Evolutionary conservation across 2,888 invertebrate genomes (phyloP), one percentile per base, ranked within the genome.

Genomic region (Leucophora obtusa): DNA sequence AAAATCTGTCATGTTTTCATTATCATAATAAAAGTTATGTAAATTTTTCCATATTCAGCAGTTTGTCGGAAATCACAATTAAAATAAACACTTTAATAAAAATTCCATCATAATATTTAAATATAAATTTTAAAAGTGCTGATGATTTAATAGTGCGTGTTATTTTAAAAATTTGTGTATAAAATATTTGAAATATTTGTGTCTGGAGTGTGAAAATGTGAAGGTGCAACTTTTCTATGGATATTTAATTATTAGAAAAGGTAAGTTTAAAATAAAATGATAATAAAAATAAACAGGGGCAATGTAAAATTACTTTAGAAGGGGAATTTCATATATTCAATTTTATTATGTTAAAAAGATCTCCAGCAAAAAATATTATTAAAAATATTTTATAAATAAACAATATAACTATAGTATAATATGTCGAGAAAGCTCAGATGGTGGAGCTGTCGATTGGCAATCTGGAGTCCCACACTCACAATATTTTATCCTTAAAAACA

Each of bases 1-100:
- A 38, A 10, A 11, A 28, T 28, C 28, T 47, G 43, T 47, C 43
- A 47, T 47, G n/a, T n/a, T 11, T 47, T 47, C n/a, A n/a, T 47
- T n/a, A 47, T 47, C 3, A n/a, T 47, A 47, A 47, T 47, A 47
- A 47, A n/a, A n/a, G 43, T 47, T 47, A 47, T 14, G 2, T 47
- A 47, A 47, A n/a, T 47, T 8, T 50, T 70, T 47, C 18, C 7
- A 28, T 28, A 28, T 28, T 24, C 43, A 38, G 17, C 21, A 62
- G 47, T 63, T 5, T 47, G 59, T 24, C 71, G 77, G 71, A 71
- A 71, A 66, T 66, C 21, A 60, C 53, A 58, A 60, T 77, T 71
- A 10, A 53, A 24, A 15, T 21, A 70, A 17, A 35, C 59, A 71
- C 21, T 68, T 66, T 11, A 43, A 17, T 28, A 68, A 68, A 53